Evolutionary conservation across 2,888 invertebrate genomes (phyloP).

Genomic region (Drosophila pseudotakahashii): DNA sequence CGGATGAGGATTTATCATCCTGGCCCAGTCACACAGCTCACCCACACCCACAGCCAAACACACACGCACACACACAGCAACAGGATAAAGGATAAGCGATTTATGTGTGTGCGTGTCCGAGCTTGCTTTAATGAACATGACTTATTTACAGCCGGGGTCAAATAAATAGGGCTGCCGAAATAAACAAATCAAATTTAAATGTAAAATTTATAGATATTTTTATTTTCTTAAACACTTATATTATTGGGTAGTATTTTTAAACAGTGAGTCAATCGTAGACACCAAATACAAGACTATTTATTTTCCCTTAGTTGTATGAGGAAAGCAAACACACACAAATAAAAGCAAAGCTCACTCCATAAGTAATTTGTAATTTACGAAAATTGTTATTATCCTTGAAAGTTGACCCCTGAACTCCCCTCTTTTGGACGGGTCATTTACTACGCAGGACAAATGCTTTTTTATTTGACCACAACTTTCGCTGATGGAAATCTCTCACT

Average conservation of each 20-base stretch:
- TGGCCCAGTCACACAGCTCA: slow-evolving; percentile 32
- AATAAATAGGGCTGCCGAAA: neutral
- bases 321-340: slow-evolving; percentile 1
- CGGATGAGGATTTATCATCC: slow-evolving; percentile 81
- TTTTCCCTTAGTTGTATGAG: neutral
- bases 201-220: no score
- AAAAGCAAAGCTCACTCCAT: neutral
- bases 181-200: neutral
- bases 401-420: slow-evolving; percentile 37
- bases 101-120: slow-evolving; percentile 69
- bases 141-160: slow-evolving; percentile 33
- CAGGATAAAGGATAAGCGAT: slow-evolving; percentile 76
- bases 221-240: no score
- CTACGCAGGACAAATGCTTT: slow-evolving; percentile 53
- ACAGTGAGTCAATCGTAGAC: no score
- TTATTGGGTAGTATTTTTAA: no score
- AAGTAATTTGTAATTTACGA: slow-evolving; percentile 73
- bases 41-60: slow-evolving; percentile 10
- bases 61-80: slow-evolving; percentile 49
- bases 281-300: neutral
- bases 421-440: slow-evolving; percentile 26
- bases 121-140: slow-evolving; percentile 70
- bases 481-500: slow-evolving; percentile 55
- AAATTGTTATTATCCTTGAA: slow-evolving; percentile 75
- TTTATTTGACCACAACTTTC: slow-evolving; percentile 59